Base-by-base conservation (phyloP, 2,113 vertebrate genomes). In the Tinamus guttatus region DNA sequence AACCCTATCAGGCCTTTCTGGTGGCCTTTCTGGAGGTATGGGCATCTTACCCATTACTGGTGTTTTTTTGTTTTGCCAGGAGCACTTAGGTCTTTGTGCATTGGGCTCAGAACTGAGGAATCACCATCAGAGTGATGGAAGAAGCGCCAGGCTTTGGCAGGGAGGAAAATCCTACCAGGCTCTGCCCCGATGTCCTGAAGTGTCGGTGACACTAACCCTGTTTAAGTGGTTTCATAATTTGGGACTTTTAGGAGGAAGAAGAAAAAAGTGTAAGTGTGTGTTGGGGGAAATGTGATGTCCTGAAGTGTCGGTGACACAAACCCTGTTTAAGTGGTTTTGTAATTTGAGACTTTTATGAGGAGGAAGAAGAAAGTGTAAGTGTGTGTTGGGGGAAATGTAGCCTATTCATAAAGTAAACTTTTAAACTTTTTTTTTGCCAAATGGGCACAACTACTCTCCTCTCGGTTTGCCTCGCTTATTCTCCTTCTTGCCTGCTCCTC, bases 391-490 rank as follows among this genome's bases (percentile, higher is more conserved):
- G 4, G 17, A 41, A 49, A 45, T 25, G 9, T 40, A 41, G 38
- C 1, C 0, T 52, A 18, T 30, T 32, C 32, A 56, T 16, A 51
- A 68, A 47, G 12, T 5, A 1, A 2, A 3, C 9, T 21, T 59
- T 75, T 43, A 19, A 9, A 13, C 16, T 62, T 32, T 74, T 32
- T 47, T 41, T 16, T 28, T 54, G 52, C 73, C 32, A 71, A 9
- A 17, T 21, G 11, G 12, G 9, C 16, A 38, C 41, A 5, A 16
- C 9, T 8, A 2, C 20, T 59, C 16, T 22, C 56, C 49, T 59
- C 4, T 0, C 5, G 4, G 40, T 25, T 60, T 38, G 9, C 13
- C 14, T 25, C 22, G 22, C 4, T 28, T 45, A 12, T 24, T 34
- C 14, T n/a, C 38, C 10, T 19, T 28, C 40, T 9, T 41, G 27